phyloP scores from a whole-genome alignment of 2,888 invertebrate genomes.

The Epirrhoe alternata region DNA sequence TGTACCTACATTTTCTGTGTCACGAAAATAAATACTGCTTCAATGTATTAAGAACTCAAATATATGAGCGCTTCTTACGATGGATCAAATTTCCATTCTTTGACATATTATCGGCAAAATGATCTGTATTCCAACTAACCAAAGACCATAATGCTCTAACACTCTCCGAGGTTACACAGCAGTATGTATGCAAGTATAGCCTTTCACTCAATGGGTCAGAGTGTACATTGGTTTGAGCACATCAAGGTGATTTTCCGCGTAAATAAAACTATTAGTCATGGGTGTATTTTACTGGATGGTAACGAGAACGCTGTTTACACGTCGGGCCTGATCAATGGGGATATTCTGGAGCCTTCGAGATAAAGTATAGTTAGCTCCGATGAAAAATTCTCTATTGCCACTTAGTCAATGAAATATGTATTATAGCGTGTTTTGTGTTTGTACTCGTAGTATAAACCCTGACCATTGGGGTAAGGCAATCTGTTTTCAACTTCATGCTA shows the following conservation, averaged over 20 bases:
- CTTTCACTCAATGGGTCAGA: conserved; percentile 7
- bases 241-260: conserved; percentile 26
- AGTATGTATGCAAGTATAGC: background rate
- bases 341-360: conserved; percentile 2
- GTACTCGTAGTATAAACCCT: too few relatives aligned
- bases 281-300: conserved; percentile 38
- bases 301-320: conserved; percentile 25
- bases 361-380: background rate
- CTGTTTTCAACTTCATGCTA: too few relatives aligned
- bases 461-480: too few relatives aligned
- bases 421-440: too few relatives aligned
- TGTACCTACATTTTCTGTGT: background rate
- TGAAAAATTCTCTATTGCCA: too few relatives aligned
- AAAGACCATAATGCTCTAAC: conserved; percentile 1
- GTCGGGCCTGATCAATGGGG: conserved; percentile 20
- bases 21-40: conserved; percentile 3
- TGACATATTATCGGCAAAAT: background rate
- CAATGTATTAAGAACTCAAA: background rate
- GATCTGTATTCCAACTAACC: background rate
- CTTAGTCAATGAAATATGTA: too few relatives aligned
- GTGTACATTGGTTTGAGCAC: conserved; percentile 9
- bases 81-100: conserved; percentile 1
- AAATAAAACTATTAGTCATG: conserved; percentile 45
- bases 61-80: background rate
- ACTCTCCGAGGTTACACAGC: background rate